phyloP scores from a whole-genome alignment of 2,113 vertebrate species.

The Blennius ocellaris region DNA sequence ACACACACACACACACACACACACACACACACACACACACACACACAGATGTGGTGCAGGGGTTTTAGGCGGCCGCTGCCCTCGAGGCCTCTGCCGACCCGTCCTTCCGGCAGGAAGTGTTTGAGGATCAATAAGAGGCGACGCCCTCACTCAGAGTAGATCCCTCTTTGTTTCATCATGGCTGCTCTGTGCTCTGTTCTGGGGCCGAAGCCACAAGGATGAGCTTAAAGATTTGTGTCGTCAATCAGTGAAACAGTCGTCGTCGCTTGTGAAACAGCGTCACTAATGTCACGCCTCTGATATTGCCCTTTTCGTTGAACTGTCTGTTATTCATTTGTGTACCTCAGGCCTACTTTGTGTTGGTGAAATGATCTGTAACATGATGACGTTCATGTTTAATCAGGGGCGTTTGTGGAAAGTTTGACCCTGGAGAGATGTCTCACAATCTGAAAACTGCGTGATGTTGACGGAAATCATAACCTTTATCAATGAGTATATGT shows the following conservation, averaged over 20 bases:
- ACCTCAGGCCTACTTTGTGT: neutral
- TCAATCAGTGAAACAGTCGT: neutral
- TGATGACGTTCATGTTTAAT: no score
- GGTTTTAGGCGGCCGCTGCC: constrained; percentile 36
- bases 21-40: no score
- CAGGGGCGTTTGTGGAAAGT: neutral
- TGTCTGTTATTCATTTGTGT: neutral
- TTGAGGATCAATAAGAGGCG: constrained; percentile 75
- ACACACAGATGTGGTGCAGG: no score
- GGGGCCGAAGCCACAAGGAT: constrained; percentile 12
- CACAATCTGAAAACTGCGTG: neutral
- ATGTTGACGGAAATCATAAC: no score
- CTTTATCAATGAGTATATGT: no score
- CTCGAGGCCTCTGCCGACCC: constrained; percentile 56
- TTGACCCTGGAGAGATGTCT: neutral
- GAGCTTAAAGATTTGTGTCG: constrained; percentile 11
- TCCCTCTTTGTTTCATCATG: constrained; percentile 56
- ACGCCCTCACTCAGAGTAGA: constrained; percentile 18
- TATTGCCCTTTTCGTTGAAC: no score
- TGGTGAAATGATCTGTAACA: neutral
- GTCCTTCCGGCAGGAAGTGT: constrained; percentile 78
- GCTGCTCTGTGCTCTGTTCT: neutral
- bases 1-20: no score
- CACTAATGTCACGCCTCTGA: no score
- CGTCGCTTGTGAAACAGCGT: constrained; percentile 5